Percentiles rank a stretch among this genome's conserved stretches.
These are phyloP conservation scores for Pogonomyrmex barbatus DNA, from an alignment of 1,140 invertebrate genomes.

Conservation along the genomic window DNA sequence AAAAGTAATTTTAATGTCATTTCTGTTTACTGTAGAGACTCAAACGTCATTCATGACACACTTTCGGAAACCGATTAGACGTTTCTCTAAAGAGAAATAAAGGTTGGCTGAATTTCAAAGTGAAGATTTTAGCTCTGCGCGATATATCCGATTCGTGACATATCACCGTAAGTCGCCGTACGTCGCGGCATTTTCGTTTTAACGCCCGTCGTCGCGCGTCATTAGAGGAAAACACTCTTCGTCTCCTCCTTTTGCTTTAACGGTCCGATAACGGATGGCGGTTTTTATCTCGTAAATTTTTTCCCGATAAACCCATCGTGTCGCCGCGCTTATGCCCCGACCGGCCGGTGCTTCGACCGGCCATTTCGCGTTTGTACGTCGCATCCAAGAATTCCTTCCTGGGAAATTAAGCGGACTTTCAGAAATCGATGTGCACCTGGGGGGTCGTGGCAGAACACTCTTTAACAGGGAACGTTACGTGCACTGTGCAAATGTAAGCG, in stretches of 20 bases:
- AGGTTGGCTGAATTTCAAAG: too few relatives aligned
- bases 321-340: conserved; percentile 1
- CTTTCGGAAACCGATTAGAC: not conserved
- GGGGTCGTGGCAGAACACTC: conserved; percentile 74
- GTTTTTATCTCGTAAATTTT: conserved; percentile 67
- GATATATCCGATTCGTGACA: conserved; percentile 15
- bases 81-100: not conserved
- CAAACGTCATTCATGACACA: not conserved
- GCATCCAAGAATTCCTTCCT: conserved; percentile 69
- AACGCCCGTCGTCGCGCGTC: conserved; percentile 41
- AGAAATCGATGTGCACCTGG: conserved; percentile 75
- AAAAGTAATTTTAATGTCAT: conserved; percentile 30
- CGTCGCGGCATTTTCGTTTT: conserved; percentile 51
- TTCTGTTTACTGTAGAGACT: not conserved
- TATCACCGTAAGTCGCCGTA: not conserved
- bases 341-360: conserved; percentile 8
- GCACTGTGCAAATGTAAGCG: conserved; percentile 73
- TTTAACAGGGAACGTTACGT: conserved; percentile 71
- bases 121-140: not conserved
- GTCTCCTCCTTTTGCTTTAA: conserved; percentile 46
- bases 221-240: conserved; percentile 61
- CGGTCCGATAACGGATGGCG: conserved; percentile 68
- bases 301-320: conserved; percentile 62
- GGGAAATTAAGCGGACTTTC: conserved; percentile 72
- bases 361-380: conserved; percentile 51